phyloP scores from a whole-genome alignment of 1,140 invertebrate genomes.

The Drosophila lacertosa region DNA sequence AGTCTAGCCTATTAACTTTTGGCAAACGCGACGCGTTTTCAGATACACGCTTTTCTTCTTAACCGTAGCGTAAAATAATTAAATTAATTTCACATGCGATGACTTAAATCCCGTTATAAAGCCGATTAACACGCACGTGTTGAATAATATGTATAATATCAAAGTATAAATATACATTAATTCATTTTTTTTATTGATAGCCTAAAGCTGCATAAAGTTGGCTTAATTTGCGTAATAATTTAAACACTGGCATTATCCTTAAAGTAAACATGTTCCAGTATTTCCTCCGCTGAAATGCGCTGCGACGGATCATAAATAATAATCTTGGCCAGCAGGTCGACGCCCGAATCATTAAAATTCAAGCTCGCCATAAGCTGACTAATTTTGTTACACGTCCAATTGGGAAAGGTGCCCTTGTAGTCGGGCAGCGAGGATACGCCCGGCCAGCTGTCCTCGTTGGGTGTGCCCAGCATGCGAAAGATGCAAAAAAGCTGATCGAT shows the following conservation, averaged over 20 bases:
- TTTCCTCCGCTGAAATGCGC: conserved; percentile 10
- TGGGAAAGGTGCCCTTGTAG: conserved; percentile 87
- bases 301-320: conserved; percentile 4
- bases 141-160: neutral
- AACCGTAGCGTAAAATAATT: conserved; percentile 44
- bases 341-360: neutral
- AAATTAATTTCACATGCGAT: conserved; percentile 28
- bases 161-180: neutral
- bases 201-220: neutral
- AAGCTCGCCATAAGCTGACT: neutral
- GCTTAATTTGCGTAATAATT: neutral
- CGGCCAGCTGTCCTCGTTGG: conserved; percentile 93
- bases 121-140: conserved; percentile 19
- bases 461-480: conserved; percentile 86
- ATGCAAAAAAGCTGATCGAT: conserved; percentile 95
- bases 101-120: conserved; percentile 16
- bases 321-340: conserved; percentile 22
- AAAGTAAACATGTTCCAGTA: conserved; percentile 15
- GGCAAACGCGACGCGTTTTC: neutral
- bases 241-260: neutral
- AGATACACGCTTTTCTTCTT: conserved; percentile 3
- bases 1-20: conserved; percentile 38
- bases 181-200: conserved; percentile 8
- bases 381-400: neutral
- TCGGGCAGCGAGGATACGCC: conserved; percentile 92